Percentiles rank a stretch among this genome's conserved stretches.
Evolutionary conservation across 2,888 invertebrate species (phyloP).

Genomic region (Helobdella robusta): DNA sequence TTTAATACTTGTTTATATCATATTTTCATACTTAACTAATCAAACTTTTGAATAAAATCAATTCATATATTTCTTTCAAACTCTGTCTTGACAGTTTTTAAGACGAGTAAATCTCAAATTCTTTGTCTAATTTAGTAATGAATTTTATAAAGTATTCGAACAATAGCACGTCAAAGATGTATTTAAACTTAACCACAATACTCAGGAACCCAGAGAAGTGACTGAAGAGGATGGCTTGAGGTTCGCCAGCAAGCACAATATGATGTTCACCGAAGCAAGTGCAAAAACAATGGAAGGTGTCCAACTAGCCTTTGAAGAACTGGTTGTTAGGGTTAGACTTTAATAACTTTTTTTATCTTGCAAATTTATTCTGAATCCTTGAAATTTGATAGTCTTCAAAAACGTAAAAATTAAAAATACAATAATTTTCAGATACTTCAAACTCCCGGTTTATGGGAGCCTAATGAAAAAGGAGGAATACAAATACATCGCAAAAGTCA

Average conservation of each 20-base stretch:
- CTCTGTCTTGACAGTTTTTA: too few species aligned
- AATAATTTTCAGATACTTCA: constrained; percentile 66
- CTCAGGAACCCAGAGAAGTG: constrained; percentile 65
- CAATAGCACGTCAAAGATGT: background rate
- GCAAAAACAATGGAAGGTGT: constrained; percentile 94
- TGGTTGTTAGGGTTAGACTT: constrained; percentile 80
- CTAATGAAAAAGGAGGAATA: constrained; percentile 42
- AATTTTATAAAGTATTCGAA: background rate
- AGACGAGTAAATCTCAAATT: background rate
- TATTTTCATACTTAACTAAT: too few species aligned
- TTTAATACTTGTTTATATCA: too few species aligned
- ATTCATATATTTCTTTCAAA: too few species aligned
- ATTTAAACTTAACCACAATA: background rate
- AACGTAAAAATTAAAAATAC: background rate
- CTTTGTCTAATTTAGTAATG: background rate
- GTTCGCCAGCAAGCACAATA: constrained; percentile 88
- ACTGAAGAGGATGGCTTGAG: constrained; percentile 81
- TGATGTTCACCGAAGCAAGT: constrained; percentile 92
- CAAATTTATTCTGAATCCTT: background rate
- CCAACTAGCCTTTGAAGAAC: constrained; percentile 83
- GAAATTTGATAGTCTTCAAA: background rate
- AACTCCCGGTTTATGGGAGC: constrained; percentile 71
- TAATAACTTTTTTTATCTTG: background rate
- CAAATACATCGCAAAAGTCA: too few species aligned
- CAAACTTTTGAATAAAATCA: too few species aligned